These are phyloP conservation scores for Isurus oxyrinchus DNA, from an alignment of 2,113 vertebrate species.

Conservation along the genomic window DNA sequence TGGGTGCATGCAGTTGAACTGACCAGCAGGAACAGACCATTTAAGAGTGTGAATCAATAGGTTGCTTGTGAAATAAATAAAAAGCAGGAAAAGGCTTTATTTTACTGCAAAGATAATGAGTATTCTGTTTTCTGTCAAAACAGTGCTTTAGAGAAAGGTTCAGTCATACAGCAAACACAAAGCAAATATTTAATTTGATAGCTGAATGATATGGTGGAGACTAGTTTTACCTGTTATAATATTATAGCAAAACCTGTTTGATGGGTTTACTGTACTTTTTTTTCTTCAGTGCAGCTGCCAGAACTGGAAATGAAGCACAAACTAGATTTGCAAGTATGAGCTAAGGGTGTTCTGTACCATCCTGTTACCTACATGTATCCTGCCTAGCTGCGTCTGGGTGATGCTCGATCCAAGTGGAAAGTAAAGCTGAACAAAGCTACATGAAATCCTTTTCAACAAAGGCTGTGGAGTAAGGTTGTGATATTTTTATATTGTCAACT, in stretches of 20 bases:
- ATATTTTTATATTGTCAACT: conserved; percentile 1
- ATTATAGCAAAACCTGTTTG: conserved; percentile 27
- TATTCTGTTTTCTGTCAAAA: neutral
- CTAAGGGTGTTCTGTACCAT: conserved; percentile 1
- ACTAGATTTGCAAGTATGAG: conserved; percentile 30
- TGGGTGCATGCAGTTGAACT: neutral
- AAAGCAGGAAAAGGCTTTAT: neutral
- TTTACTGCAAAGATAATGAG: too few relatives aligned
- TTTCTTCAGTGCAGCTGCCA: conserved; percentile 18
- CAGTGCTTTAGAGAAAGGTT: neutral
- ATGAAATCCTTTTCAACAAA: neutral
- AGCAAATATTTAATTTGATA: neutral
- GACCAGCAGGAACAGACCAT: neutral
- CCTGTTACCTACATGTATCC: neutral
- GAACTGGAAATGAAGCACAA: conserved; percentile 15
- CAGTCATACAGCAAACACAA: neutral
- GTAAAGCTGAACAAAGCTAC: neutral
- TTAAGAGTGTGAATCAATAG: neutral
- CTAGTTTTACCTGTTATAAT: conserved; percentile 36
- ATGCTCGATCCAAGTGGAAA: neutral
- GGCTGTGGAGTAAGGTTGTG: neutral
- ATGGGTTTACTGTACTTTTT: neutral
- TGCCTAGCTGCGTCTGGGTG: neutral
- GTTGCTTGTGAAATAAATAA: neutral
- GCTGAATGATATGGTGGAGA: neutral